Evolutionary conservation across 2,797 vertebrate species (phyloP), one percentile per base, ranked within the genome.

Genomic region (Apodemus agrarius): DNA sequence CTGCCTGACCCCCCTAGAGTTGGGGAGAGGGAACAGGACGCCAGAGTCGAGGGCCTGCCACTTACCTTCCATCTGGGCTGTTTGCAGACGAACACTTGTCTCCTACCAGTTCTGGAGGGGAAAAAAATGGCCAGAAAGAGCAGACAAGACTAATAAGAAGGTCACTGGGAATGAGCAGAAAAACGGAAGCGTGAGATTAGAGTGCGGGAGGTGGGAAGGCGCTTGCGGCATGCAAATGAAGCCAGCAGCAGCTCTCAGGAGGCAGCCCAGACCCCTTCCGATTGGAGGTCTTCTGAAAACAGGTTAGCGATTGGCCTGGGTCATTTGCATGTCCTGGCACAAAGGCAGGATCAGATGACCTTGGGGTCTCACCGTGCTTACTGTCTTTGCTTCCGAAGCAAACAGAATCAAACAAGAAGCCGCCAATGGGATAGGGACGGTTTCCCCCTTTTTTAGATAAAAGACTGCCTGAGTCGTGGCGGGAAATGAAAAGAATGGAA

Each of bases 241-340:
- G 3, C 0, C 17, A 61, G 52, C 65, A 46, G 52, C 59, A 69
- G 90, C 67, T 79, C 95, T 93, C 91, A 69, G 76, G 91, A 85
- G 94, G 61, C 29, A 74, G 72, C 43, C 2, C 40, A 52, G 78
- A 14, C 40, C 54, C 82, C 82, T 54, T 91, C 96, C 82, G 89
- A 96, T 94, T 96, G 96, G 96, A 97, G 90, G 95, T 54, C 80
- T 88, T 94, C 90, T 16, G 40, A 82, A 95, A 83, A 52, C 65
- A 59, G 76, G 75, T 95, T 85, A 57, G 91, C 74, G 79, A 95
- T 95, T 96, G 97, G 93, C 46, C 91, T 87, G 63, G 43, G 83
- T 75, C 46, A 69, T 94, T 94, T 92, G 86, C 81, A 16, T 19
- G 89, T 96, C 89, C 92, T 31, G 72, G 88, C 85, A 57, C 91